These are phyloP conservation scores for Synanthedon myopaeformis DNA, from an alignment of 2,888 invertebrate species.

Conservation along the genomic window DNA sequence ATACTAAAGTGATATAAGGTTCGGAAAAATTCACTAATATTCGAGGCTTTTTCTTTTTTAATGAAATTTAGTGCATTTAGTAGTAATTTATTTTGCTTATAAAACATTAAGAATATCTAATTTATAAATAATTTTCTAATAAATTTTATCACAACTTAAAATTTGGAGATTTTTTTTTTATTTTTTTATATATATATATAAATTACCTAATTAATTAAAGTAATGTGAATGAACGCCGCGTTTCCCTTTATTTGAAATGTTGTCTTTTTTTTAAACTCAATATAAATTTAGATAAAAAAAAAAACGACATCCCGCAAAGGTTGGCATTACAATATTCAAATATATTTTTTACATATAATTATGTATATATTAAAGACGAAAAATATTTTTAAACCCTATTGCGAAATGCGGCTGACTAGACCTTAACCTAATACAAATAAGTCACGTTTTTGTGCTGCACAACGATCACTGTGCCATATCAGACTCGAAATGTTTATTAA, in stretches of 20 bases:
- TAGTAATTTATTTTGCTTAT: slow-evolving; percentile 2
- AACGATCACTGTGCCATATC: slow-evolving; percentile 8
- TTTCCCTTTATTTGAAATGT: background rate
- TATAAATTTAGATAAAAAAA: too few relatives aligned
- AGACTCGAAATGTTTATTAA: slow-evolving; percentile 7
- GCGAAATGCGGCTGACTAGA: slow-evolving; percentile 2
- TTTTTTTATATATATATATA: background rate
- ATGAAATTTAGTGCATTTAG: background rate
- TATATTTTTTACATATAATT: too few relatives aligned
- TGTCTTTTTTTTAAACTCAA: background rate
- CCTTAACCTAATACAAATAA: slow-evolving; percentile 2
- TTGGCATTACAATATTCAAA: too few relatives aligned
- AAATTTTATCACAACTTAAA: slow-evolving; percentile 14
- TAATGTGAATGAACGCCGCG: slow-evolving; percentile 6
- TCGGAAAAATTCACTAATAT: background rate
- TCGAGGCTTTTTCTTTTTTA: background rate
- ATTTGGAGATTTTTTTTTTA: slow-evolving; percentile 9
- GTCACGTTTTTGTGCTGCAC: slow-evolving; percentile 9
- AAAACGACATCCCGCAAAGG: too few relatives aligned
- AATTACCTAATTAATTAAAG: slow-evolving; percentile 8
- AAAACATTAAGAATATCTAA: background rate
- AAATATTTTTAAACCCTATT: background rate
- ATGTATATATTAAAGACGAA: too few relatives aligned
- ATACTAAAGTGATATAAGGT: background rate
- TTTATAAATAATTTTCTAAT: too few relatives aligned